A percentile compares a stretch with the other conserved stretches of the same genome.
phyloP scores from a whole-genome alignment of 2,113 vertebrate genomes.

The Elephas maximus region DNA sequence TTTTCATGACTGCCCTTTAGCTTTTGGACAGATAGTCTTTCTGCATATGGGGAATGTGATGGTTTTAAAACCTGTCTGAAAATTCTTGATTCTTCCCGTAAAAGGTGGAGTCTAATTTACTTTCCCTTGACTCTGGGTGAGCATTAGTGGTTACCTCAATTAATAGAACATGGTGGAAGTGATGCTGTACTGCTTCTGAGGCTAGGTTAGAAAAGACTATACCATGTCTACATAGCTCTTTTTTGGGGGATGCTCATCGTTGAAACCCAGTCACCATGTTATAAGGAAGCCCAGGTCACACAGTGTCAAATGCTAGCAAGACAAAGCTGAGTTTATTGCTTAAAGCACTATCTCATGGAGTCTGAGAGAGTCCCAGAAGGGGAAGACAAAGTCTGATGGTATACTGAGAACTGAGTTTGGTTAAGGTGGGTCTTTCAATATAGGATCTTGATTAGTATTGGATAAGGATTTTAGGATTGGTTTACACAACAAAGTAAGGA shows the following conservation, averaged over 20 bases:
- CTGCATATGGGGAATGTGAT: not conserved
- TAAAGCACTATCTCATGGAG: not conserved
- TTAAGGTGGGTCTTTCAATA: not conserved
- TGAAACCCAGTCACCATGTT: constrained; percentile 21
- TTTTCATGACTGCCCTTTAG: not conserved
- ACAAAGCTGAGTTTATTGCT: constrained; percentile 9
- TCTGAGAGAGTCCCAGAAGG: not conserved
- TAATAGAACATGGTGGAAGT: constrained; percentile 7
- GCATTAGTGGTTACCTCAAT: not conserved
- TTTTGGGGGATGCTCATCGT: not conserved
- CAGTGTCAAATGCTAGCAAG: not conserved
- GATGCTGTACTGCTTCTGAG: not conserved
- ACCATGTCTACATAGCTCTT: not conserved
- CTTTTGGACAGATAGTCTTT: constrained; percentile 27
- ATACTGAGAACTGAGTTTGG: not conserved
- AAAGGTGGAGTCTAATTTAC: not conserved
- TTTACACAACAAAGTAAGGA: not conserved
- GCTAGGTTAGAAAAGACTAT: not conserved
- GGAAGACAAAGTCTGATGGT: not conserved
- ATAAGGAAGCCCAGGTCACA: not conserved
- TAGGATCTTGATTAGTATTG: not conserved
- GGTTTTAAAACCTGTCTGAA: not conserved
- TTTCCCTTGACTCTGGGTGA: not conserved
- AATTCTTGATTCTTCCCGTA: not conserved
- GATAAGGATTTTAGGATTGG: constrained; percentile 8